phyloP scores from a whole-genome alignment of 2,888 invertebrate genomes.

The Litoditis marina region DNA sequence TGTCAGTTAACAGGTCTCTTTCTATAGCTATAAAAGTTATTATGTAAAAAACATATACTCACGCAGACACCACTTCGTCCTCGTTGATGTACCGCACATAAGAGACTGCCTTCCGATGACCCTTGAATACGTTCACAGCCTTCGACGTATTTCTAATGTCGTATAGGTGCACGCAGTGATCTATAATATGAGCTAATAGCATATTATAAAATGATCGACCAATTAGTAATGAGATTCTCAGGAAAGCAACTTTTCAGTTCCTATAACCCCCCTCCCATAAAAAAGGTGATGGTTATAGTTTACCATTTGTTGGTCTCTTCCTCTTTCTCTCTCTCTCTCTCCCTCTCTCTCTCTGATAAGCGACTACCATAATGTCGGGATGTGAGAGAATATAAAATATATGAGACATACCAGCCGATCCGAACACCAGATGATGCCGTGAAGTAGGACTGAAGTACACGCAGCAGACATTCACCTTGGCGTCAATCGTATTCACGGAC shows the following conservation, averaged over 20 bases:
- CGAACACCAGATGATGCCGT: conserved; percentile 84
- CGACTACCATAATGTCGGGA: background rate
- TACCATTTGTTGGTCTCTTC: background rate
- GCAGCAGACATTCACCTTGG: conserved; percentile 90
- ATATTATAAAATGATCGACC: too few relatives aligned
- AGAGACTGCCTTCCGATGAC: conserved; percentile 88
- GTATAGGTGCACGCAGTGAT: conserved; percentile 93
- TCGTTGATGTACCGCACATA: conserved; percentile 86
- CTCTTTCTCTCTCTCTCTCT: background rate
- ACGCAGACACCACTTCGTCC: conserved; percentile 81
- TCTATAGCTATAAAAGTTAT: background rate
- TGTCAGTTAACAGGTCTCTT: too few relatives aligned
- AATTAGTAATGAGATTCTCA: too few relatives aligned
- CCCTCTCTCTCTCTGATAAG: background rate
- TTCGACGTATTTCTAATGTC: conserved; percentile 81
- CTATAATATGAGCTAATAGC: conserved; percentile 63
- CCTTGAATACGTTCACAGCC: conserved; percentile 79
- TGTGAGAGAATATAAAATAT: background rate
- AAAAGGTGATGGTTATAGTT: background rate
- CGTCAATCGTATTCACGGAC: conserved; percentile 82
- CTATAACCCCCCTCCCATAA: too few relatives aligned
- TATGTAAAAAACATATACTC: conserved; percentile 46
- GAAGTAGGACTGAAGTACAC: conserved; percentile 84
- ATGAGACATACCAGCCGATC: conserved; percentile 72
- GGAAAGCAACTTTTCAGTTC: too few relatives aligned